Conservation (phyloP, 2,888 invertebrate genomes). For the Tetragnatha montana region DNA sequence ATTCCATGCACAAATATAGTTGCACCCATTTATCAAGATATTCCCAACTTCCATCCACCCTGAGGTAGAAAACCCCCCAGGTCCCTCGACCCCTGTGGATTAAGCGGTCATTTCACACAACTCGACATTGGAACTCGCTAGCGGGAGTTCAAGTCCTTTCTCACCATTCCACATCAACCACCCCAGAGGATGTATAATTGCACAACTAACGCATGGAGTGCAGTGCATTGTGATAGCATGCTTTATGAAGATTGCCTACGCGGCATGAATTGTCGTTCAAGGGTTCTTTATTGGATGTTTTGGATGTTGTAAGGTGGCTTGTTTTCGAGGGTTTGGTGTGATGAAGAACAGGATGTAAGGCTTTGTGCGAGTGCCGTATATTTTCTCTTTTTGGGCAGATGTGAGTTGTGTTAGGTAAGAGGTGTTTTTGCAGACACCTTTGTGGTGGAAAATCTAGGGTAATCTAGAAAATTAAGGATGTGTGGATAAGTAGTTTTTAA, state of each 20-base stretch:
- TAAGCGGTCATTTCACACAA: not conserved
- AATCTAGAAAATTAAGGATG: no score
- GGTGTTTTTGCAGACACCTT: no score
- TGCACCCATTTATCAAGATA: not conserved
- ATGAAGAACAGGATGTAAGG: no score
- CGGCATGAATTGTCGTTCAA: not conserved
- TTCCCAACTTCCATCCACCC: not conserved
- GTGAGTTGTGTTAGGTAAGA: no score
- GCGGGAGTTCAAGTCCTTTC: not conserved
- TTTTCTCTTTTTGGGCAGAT: no score
- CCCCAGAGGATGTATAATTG: not conserved
- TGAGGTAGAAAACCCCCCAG: not conserved
- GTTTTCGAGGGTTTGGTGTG: no score
- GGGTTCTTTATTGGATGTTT: not conserved
- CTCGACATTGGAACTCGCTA: not conserved
- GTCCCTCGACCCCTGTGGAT: not conserved
- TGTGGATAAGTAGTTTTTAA: no score
- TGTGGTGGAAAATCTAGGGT: no score
- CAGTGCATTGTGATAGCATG: not conserved
- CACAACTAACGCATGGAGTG: not conserved
- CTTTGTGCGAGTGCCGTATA: no score
- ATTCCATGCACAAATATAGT: no score
- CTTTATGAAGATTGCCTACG: not conserved
- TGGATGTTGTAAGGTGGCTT: no score
- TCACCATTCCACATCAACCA: not conserved